Conservation (phyloP, 2,888 invertebrate genomes). For the Dasysyrphus tricinctus region DNA sequence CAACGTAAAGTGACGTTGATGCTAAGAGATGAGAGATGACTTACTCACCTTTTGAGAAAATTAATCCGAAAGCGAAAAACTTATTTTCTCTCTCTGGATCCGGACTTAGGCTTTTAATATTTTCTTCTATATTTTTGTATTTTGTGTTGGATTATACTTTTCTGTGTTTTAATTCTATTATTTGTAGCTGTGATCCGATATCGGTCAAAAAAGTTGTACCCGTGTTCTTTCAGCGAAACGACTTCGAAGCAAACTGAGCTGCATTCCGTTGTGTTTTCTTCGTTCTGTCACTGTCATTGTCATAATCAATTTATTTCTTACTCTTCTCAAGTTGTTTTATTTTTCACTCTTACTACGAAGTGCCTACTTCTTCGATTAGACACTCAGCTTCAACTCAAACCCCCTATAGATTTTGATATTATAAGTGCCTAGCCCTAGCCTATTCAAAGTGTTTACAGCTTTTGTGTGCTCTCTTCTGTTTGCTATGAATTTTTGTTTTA, state of each 20-base stretch:
- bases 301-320: constrained; percentile 68
- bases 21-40: constrained; percentile 34
- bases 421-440: neutral
- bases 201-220: constrained; percentile 64
- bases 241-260: constrained; percentile 59
- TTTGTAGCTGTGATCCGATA: constrained; percentile 50
- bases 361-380: neutral
- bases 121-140: constrained; percentile 3
- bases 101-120: constrained; percentile 18
- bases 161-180: constrained; percentile 48
- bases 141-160: neutral
- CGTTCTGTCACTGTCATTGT: constrained; percentile 49
- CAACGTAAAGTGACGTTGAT: constrained; percentile 26
- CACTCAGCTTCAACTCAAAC: constrained; percentile 18
- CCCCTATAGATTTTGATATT: neutral
- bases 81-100: constrained; percentile 10
- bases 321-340: constrained; percentile 3
- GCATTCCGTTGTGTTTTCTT: constrained; percentile 33
- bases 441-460: constrained; percentile 7
- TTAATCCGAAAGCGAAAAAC: constrained; percentile 50
- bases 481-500: neutral
- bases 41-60: constrained; percentile 62
- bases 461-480: constrained; percentile 9
- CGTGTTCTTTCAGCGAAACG: constrained; percentile 55
- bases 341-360: constrained; percentile 47